Base-by-base conservation (phyloP, 2,888 invertebrate genomes). In the Drosophila mettleri region DNA sequence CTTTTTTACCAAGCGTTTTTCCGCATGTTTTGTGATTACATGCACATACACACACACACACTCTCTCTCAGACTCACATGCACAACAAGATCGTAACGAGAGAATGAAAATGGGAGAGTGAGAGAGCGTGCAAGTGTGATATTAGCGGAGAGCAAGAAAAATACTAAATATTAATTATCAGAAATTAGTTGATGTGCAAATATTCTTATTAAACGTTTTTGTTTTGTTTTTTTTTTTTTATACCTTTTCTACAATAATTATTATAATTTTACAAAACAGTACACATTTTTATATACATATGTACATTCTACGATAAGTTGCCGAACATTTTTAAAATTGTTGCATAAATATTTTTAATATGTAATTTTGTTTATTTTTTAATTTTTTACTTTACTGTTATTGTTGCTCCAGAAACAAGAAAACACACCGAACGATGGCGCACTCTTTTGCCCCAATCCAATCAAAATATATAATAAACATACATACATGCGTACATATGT, bases 391-490 rank as follows among this genome's bases (percentile, higher is more conserved):
- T 57, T 60, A 43, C 48, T 61, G 27, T 52, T 59, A 45, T 57
- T 59, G 34, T 66, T 67, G 61, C 48, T 71, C 54, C 65, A 78
- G 51, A 55, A 66, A 74, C 78, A 74, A 78, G 65, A 74, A 74
- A 62, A 78, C 55, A 72, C 63, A 60, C 76, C 68, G 72, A 59
- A 57, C 65, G 63, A 59, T 64, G 66, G 67, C 70, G 53, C 68
- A 77, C 78, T 74, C 62, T 77, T 73, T 67, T 74, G 72, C 72
- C 70, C 64, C 82, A 80, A 77, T 81, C 80, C 79, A 85, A 82
- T 82, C 83, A 69, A 69, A 79, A 71, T 79, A 73, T 84, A 82
- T 86, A 78, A 71, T 80, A 78, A 79, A 78, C 74, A 80, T 69
- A 69, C 65, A 69, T 63, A 75, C 41, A 43, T 59, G 18, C 31